Conservation (phyloP, 2,888 invertebrate genomes). For the Apamea monoglypha region DNA sequence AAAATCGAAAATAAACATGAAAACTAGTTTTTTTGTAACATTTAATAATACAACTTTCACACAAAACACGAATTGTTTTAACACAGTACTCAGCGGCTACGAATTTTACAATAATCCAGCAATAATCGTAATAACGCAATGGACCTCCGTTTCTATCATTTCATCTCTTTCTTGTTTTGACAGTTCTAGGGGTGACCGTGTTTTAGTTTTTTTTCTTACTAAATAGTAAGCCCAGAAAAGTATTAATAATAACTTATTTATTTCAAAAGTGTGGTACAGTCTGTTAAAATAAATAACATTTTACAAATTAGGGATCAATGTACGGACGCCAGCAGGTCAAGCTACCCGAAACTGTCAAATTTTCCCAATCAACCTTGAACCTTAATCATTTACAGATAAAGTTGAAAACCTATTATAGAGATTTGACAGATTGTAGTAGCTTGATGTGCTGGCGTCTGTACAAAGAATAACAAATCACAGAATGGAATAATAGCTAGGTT, state of each 20-base stretch:
- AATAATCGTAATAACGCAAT: conserved; percentile 74
- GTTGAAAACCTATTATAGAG: too few relatives aligned
- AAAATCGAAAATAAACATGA: conserved; percentile 79
- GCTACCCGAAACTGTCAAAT: too few relatives aligned
- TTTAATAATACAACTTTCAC: conserved; percentile 74
- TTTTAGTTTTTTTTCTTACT: conserved; percentile 8
- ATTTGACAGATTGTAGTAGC: too few relatives aligned
- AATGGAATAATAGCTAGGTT: background rate
- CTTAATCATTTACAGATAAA: too few relatives aligned
- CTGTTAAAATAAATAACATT: background rate
- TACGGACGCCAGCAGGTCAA: too few relatives aligned
- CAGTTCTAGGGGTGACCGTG: conserved; percentile 48
- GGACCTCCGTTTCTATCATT: conserved; percentile 68
- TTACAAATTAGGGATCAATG: background rate
- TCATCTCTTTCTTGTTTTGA: conserved; percentile 65
- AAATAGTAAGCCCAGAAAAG: conserved; percentile 34
- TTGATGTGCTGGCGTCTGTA: too few relatives aligned
- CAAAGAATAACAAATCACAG: background rate
- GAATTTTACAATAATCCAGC: conserved; percentile 75
- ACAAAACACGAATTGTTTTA: conserved; percentile 72
- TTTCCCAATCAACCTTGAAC: too few relatives aligned
- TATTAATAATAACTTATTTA: background rate
- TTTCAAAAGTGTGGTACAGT: background rate
- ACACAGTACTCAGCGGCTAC: conserved; percentile 74
- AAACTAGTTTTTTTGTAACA: conserved; percentile 72